Percentiles rank a stretch among this genome's conserved stretches.
These are phyloP conservation scores for Crocodylus rhombifer DNA, from an alignment of 2,797 vertebrate genomes.

Conservation along the genomic window DNA sequence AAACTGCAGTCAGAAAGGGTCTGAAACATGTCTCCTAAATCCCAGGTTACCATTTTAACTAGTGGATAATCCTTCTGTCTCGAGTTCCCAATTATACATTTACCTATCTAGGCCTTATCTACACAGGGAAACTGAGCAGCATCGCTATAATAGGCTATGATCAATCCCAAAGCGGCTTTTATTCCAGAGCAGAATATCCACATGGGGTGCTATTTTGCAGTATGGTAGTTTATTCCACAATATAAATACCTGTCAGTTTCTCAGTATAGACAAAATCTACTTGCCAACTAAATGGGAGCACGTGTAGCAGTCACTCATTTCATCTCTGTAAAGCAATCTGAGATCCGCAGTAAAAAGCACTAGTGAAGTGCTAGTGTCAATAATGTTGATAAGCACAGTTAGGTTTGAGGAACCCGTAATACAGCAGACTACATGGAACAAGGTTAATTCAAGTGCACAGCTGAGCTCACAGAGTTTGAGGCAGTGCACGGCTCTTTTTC, in stretches of 20 bases:
- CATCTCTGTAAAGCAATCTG: no score
- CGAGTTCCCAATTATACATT: background rate
- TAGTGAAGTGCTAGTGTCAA: no score
- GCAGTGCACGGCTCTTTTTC: background rate
- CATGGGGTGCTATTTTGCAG: background rate
- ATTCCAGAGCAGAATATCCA: background rate
- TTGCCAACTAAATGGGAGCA: fast-evolving
- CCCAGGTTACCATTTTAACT: background rate
- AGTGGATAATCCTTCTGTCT: background rate
- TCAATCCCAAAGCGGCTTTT: background rate
- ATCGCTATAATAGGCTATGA: background rate
- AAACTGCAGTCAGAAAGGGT: background rate
- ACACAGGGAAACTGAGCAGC: background rate
- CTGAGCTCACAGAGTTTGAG: fast-evolving
- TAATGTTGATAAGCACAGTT: no score
- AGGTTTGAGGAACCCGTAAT: background rate
- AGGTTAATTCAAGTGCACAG: background rate
- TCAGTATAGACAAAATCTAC: background rate
- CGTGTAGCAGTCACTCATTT: fast-evolving
- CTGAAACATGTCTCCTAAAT: background rate
- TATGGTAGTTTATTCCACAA: background rate
- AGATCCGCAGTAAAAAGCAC: no score
- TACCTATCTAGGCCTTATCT: background rate
- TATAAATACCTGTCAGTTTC: background rate
- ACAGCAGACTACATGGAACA: background rate